Evolutionary conservation across 2,888 invertebrate genomes (phyloP).

Genomic region (Calameuta pallipes): DNA sequence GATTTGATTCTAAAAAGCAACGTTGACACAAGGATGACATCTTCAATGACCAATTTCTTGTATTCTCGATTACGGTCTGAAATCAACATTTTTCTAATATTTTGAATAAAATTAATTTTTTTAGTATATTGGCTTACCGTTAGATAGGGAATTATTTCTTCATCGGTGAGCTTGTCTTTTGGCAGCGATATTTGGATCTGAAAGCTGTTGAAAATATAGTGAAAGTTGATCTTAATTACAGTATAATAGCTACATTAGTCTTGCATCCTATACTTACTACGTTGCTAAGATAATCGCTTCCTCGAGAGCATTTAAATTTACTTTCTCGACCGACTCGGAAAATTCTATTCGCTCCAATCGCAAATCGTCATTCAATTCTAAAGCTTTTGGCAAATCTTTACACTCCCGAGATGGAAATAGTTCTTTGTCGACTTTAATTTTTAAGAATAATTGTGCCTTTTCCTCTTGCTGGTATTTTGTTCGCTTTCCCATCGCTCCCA

Average conservation of each 20-base stretch:
- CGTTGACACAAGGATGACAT: constrained; percentile 80
- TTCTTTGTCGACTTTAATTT: constrained; percentile 69
- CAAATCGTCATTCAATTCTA: constrained; percentile 87
- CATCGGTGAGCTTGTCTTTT: constrained; percentile 81
- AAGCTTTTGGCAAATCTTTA: constrained; percentile 72
- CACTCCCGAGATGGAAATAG: constrained; percentile 65
- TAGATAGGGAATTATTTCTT: constrained; percentile 86
- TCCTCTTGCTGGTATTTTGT: constrained; percentile 89
- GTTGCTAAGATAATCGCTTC: constrained; percentile 84
- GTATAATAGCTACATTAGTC: neutral
- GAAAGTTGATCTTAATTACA: neutral
- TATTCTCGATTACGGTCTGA: constrained; percentile 62
- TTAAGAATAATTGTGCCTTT: constrained; percentile 84
- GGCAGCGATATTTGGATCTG: constrained; percentile 81
- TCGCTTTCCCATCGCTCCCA: constrained; percentile 87
- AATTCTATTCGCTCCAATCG: constrained; percentile 84
- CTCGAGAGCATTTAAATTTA: constrained; percentile 75
- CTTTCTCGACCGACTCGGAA: constrained; percentile 70
- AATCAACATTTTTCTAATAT: constrained; percentile 16
- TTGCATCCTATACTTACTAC: constrained; percentile 72
- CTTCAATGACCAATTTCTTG: constrained; percentile 77
- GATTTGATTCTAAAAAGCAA: constrained; percentile 80
- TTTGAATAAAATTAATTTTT: neutral
- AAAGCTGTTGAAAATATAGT: constrained; percentile 69
- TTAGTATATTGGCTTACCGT: constrained; percentile 51